These are phyloP conservation scores for Enteromius anoplus DNA, from an alignment of 2,797 vertebrate genomes.

Conservation along the genomic window DNA sequence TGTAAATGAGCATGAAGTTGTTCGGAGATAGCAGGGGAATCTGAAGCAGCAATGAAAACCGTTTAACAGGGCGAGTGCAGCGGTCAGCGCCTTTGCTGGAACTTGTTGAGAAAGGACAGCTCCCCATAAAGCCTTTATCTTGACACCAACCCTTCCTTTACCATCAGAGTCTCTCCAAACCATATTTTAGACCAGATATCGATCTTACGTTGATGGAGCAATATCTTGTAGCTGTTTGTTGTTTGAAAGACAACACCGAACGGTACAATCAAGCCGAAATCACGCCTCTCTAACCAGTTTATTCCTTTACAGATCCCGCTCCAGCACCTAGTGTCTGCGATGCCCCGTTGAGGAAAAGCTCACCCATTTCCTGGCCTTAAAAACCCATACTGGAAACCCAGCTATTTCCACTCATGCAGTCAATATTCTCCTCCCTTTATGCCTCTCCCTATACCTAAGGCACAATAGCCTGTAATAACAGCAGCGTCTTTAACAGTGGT, in stretches of 20 bases:
- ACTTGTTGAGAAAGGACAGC: slow-evolving; percentile 9
- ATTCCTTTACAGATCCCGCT: neutral
- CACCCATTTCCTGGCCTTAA: slow-evolving; percentile 37
- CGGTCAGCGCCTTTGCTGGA: neutral
- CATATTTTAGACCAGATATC: slow-evolving; percentile 34
- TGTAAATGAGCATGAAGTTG: slow-evolving; percentile 73
- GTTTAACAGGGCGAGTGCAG: slow-evolving; percentile 14
- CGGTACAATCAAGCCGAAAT: slow-evolving; percentile 19
- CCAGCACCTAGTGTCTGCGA: neutral
- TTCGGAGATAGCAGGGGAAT: slow-evolving; percentile 34
- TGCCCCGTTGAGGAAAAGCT: slow-evolving; percentile 34
- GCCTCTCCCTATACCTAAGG: slow-evolving; percentile 53
- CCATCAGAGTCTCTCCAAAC: slow-evolving; percentile 18
- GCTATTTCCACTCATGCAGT: slow-evolving; percentile 62
- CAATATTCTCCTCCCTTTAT: slow-evolving; percentile 53
- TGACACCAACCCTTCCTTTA: slow-evolving; percentile 24
- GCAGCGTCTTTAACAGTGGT: slow-evolving; percentile 68
- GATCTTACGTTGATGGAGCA: slow-evolving; percentile 24
- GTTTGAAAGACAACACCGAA: slow-evolving; percentile 4
- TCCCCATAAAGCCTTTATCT: slow-evolving; percentile 5
- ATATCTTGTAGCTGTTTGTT: slow-evolving; percentile 12
- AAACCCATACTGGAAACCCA: slow-evolving; percentile 33
- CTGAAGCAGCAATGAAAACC: slow-evolving; percentile 20
- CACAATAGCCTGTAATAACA: slow-evolving; percentile 72
- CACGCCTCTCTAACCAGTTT: slow-evolving; percentile 6